phyloP scores from a whole-genome alignment of 2,797 vertebrate genomes.

The Melanotaenia maccullochi region DNA sequence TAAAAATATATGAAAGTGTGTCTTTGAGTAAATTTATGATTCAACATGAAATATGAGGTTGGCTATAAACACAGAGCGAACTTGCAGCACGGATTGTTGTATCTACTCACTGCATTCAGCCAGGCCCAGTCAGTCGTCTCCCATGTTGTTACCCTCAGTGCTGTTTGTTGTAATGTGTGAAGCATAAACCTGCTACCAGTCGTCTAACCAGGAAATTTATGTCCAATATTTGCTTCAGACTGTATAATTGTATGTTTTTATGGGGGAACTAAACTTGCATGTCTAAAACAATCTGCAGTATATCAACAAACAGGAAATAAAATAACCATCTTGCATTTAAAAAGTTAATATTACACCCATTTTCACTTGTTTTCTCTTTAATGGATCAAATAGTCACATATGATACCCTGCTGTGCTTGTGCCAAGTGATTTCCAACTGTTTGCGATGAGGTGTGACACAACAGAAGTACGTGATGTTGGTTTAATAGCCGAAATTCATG shows the following conservation, averaged over 20 bases:
- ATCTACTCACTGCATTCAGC: not conserved
- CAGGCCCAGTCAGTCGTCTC: not conserved
- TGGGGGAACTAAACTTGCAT: no score
- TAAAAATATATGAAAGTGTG: not conserved
- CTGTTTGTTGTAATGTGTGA: not conserved
- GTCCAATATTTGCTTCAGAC: not conserved
- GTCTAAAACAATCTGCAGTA: no score
- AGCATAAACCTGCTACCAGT: not conserved
- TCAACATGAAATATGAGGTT: not conserved
- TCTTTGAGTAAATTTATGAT: not conserved
- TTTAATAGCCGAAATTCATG: conserved; percentile 6
- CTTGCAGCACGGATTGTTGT: not conserved
- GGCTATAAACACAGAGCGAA: not conserved
- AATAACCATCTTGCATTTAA: no score
- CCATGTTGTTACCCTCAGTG: not conserved
- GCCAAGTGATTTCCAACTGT: not conserved
- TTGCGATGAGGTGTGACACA: conserved; percentile 15
- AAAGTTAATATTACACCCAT: not conserved
- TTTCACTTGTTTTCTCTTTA: not conserved
- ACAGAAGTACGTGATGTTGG: not conserved
- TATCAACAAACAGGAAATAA: no score
- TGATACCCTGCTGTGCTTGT: not conserved
- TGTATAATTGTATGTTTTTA: not conserved
- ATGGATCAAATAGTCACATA: not conserved
- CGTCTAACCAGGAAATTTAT: not conserved